Base-by-base conservation (phyloP, 2,113 vertebrate species). In the Nibea coibor region DNA sequence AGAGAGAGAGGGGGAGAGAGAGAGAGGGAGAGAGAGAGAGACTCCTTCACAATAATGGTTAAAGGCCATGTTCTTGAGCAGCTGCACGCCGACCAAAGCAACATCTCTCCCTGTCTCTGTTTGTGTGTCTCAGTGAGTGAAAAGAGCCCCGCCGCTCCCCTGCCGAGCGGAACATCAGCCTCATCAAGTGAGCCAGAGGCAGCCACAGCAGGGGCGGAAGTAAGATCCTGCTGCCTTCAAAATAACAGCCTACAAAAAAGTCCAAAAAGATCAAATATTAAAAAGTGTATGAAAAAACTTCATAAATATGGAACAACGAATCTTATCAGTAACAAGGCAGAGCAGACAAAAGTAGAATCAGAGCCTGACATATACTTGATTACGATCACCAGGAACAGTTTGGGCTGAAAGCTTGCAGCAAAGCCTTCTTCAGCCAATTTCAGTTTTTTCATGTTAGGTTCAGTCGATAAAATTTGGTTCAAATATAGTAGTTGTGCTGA, bases 61-160 rank as follows among this genome's bases (percentile, higher is more conserved):
- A 80, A 89, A 83, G 86, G 81, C 82, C 85, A 56, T 48, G 76
- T 76, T 80, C 70, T 65, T 4, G 65, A 93, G 88, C 93, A 93
- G 92, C 91, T 94, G 93, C 88, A 75, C 74, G 58, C 78, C 80
- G 83, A 88, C 78, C 85, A 50, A 26, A 71, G 81, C 83, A 80
- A 19, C 77, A 28, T 83, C 83, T 87, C 74, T 64, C 45, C 61
- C 87, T 51, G 72, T 80, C 28, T 72, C 2, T 89, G 86, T 88
- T 85, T 84, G 84, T 89, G 82, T 63, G 87, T 83, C 72, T 80
- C 87, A 70, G 81, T 43, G 83, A 88, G 92, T 90, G 91, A 94
- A 93, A 93, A 72, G 88, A 90, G 84, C 71, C 89, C 45, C 84
- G 82, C 88, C 82, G 92, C 94, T 91, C 92, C 92, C 94, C 94